Evolutionary conservation across 2,113 vertebrate genomes (phyloP), one percentile per base, ranked within the genome.

Genomic region (Marmota flaviventris): DNA sequence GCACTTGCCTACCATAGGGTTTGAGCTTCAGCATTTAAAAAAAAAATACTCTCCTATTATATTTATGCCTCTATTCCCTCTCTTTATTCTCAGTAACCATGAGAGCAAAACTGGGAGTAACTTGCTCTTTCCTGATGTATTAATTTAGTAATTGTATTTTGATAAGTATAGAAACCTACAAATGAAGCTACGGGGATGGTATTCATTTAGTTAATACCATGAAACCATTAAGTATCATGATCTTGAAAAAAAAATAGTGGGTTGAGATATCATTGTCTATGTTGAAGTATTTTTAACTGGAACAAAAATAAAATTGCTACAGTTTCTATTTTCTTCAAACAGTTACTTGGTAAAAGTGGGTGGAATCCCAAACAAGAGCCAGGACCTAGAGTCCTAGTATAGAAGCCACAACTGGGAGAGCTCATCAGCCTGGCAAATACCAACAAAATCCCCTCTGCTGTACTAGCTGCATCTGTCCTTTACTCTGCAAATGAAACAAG

Each of bases 381-480:
- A 67, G 88, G 82, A 96, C 88, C 81, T 97, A 89, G 61, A 77
- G 86, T 94, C 98, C 97, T 95, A 97, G 97, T 96, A 96, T 95
- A 98, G 98, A 98, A 98, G 96, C 85, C 96, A 98, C 98, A 98
- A 94, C 94, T 98, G 97, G 96, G 91, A 96, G 96, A 96, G 92
- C 78, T 98, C 91, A 94, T 96, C 91, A 1, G 96, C 93, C 89
- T 86, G 97, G 83, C 88, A 97, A 93, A 97, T 97, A 83, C 90
- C 94, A 95, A 0, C n/a, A 96, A 98, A 98, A 98, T 93, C 82
- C 88, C 86, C 96, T 77, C 45, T 70, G 97, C 90, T 90, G 51
- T 0, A 0, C 70, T 94, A 93, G 95, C 96, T 53, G 86, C 98
- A 98, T 98, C 97, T 98, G 97, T 97, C 96, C 73, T 83, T 67